Base-by-base conservation (phyloP, 2,888 invertebrate genomes). In the Heliothis peltigera region DNA sequence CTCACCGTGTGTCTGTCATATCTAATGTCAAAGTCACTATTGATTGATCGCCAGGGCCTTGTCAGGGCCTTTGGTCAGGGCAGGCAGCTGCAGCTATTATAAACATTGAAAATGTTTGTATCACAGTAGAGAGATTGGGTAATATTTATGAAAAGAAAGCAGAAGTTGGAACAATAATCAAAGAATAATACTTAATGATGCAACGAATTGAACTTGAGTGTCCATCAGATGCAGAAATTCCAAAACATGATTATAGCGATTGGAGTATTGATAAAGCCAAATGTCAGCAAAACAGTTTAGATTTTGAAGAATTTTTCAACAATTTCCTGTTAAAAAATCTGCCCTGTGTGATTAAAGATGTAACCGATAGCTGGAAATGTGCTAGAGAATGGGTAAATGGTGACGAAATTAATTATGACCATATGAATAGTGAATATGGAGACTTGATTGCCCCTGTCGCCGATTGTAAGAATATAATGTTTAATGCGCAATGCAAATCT, bases 391-490 rank as follows among this genome's bases (percentile, higher is more conserved):
- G 98, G 98, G 83, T 96, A 47, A 85, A 82, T 58, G 82, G 93
- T 64, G 88, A 95, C 25, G 83, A 84, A 71, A 96, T 97, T 59
- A 95, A 97, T 92, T 96, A 96, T 85, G 92, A 96, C 67, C 96
- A 96, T 87, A 92, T 98, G 62, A 87, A 84, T 64, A 81, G 91
- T 63, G 89, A 91, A 68, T 97, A 97, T 88, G 97, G 97, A 44
- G 88, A 96, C 60, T 92, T 96, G 53, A 87, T 91, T 59, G 98
- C 98, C 32, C 97, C 98, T 46, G 97, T 98, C 28, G 97, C 98
- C 15, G 96, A 98, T 89, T 99, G 99, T 89, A 95, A 96, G 63
- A 94, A 95, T 80, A 95, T 96, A 77, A 96, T 96, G 84, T 98
- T 95, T 85, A 97, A 98, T 89, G 96, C 97, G 28, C 98, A 98